Base-by-base conservation (phyloP, 2,888 invertebrate species). In the Beris chalybata region DNA sequence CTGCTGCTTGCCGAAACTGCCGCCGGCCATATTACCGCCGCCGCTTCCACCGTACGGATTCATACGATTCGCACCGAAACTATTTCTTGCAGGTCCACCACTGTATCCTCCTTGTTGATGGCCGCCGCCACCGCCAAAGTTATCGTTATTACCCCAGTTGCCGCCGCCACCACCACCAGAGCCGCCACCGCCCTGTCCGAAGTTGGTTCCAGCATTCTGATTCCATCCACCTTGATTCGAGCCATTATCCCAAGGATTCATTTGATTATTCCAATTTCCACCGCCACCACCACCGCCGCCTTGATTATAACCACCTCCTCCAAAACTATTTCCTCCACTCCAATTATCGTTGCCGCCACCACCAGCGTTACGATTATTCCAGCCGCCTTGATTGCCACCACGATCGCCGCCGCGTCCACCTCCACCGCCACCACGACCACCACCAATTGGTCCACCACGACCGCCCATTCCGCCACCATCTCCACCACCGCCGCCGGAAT, bases 61-160 rank as follows among this genome's bases (percentile, higher is more conserved):
- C 89, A 81, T 92, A 88, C 72, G 92, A 88, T 76, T 90, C 4
- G 57, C 76, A 84, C 87, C 81, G 85, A 88, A 77, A 64, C 88
- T 89, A 75, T 85, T 86, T 71, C 94, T 86, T 80, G 93, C 87
- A 0, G 95, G 93, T 1, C 95, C 94, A 48, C 92, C 94, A 4
- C 90, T 86, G 75, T 89, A 93, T 68, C 88, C 87, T 68, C 88
- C 87, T 78, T 93, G 93, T 74, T 93, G 92, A 77, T 94, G 93
- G 59, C 89, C 89, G 67, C 66, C 87, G 86, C 30, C 90, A 12
- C 72, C 87, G 86, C 30, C 90, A n/a, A 72, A 73, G 76, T 84
- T 86, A 76, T 86, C 87, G 38, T 76, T 73, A 72, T 86, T 86
- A 53, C 86, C 85, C 82, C 85, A 83, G 55, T 81, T 82, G 12